phyloP scores from a whole-genome alignment of 1,140 invertebrate genomes.

The Portunus trituberculatus region DNA sequence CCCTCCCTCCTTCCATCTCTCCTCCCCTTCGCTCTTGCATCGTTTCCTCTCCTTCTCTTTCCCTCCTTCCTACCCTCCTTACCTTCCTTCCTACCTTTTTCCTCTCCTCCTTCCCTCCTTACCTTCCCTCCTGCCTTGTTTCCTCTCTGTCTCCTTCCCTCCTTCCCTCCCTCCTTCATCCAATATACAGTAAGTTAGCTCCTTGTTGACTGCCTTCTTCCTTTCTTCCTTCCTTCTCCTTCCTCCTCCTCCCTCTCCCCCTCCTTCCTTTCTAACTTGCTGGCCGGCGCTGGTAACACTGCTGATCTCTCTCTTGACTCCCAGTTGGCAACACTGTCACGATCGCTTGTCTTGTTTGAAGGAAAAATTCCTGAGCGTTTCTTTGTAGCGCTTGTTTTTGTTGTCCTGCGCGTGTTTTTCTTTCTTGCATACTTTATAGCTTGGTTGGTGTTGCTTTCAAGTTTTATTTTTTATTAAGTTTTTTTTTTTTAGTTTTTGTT shows the following conservation, averaged over 20 bases:
- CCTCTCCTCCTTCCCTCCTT: background rate
- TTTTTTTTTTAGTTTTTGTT: no score
- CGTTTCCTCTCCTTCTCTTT: background rate
- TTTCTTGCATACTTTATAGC: no score
- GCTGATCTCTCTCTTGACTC: background rate
- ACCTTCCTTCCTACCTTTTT: background rate
- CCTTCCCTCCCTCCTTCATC: constrained; percentile 2
- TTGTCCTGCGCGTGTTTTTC: no score
- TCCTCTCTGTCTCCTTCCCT: background rate
- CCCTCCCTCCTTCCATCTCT: background rate
- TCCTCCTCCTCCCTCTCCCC: background rate
- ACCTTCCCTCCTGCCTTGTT: background rate
- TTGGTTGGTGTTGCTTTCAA: no score
- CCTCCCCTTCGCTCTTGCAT: background rate
- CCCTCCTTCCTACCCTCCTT: background rate
- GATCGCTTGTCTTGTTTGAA: no score
- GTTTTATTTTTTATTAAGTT: no score
- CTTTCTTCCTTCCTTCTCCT: background rate
- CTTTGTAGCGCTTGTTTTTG: no score
- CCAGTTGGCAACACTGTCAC: no score
- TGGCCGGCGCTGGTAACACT: background rate
- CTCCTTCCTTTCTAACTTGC: background rate
- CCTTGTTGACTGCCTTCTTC: background rate
- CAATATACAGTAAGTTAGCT: constrained; percentile 5
- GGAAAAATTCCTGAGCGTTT: no score